These are phyloP conservation scores for Heliconius congener DNA, from an alignment of 1,140 invertebrate species.

Conservation along the genomic window DNA sequence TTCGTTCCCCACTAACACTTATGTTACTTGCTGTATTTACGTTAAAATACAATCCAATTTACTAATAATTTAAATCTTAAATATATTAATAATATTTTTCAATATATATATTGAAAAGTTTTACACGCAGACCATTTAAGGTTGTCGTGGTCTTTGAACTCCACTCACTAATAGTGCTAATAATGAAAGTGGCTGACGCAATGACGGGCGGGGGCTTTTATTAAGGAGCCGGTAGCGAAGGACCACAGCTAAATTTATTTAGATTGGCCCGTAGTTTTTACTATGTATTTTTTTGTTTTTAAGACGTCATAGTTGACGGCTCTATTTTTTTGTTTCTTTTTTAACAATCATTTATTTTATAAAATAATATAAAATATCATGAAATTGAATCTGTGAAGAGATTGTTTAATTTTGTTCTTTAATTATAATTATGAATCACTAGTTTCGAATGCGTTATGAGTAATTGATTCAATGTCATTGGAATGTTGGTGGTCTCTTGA, in stretches of 20 bases:
- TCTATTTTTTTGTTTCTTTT: neutral
- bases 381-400: neutral
- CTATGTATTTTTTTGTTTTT: neutral
- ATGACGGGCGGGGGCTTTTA: constrained; percentile 32
- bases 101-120: neutral
- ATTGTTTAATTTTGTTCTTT: neutral
- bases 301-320: neutral
- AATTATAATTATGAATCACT: neutral
- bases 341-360: no score
- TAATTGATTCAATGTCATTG: neutral
- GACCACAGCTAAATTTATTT: constrained; percentile 9
- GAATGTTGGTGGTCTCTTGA: neutral
- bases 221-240: constrained; percentile 20
- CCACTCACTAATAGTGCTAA: constrained; percentile 22
- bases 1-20: no score
- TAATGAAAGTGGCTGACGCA: constrained; percentile 40
- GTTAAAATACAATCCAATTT: no score
- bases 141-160: constrained; percentile 21
- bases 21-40: no score
- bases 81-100: neutral
- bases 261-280: constrained; percentile 1
- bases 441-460: constrained; percentile 3
- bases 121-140: neutral
- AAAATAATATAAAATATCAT: no score
- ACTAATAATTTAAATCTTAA: no score